A percentile compares a stretch with the other conserved stretches of the same genome.
Conservation (phyloP, 2,113 vertebrate genomes). For the Oreotrochilus melanogaster region DNA sequence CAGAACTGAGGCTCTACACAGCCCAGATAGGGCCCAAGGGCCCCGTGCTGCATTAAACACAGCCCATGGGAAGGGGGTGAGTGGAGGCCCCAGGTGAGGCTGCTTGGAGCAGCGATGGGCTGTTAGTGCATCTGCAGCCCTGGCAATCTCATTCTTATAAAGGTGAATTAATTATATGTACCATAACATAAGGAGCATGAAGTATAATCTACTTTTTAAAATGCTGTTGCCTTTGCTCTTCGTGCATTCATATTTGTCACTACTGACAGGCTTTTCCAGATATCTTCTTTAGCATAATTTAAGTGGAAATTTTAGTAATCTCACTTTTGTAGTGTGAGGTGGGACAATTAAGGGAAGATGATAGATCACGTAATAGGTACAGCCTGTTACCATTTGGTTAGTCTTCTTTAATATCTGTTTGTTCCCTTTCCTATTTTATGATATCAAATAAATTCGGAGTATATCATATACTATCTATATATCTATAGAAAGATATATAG, state of each 20-base stretch:
- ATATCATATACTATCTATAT: background rate
- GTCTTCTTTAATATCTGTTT: background rate
- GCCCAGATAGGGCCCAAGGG: accelerated
- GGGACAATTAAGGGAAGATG: background rate
- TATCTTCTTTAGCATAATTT: background rate
- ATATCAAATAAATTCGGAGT: background rate
- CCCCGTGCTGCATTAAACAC: no score
- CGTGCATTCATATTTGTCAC: background rate
- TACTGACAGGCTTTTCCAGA: background rate
- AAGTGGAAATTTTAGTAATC: background rate
- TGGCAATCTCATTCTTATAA: background rate
- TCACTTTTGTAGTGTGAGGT: background rate
- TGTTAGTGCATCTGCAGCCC: background rate
- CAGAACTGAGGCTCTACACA: background rate
- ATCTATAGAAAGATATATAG: background rate
- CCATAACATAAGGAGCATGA: background rate
- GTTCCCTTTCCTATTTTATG: background rate
- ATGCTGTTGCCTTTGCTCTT: background rate
- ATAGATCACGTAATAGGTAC: background rate
- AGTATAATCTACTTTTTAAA: background rate
- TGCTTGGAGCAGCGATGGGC: background rate
- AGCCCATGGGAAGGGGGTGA: accelerated
- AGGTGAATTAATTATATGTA: background rate
- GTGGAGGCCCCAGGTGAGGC: background rate
- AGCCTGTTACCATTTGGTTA: background rate